These are phyloP conservation scores for Aphrocallistes beatrix DNA, from an alignment of 37 sponge, comb jelly and placozoan genomes.

Conservation along the genomic window DNA sequence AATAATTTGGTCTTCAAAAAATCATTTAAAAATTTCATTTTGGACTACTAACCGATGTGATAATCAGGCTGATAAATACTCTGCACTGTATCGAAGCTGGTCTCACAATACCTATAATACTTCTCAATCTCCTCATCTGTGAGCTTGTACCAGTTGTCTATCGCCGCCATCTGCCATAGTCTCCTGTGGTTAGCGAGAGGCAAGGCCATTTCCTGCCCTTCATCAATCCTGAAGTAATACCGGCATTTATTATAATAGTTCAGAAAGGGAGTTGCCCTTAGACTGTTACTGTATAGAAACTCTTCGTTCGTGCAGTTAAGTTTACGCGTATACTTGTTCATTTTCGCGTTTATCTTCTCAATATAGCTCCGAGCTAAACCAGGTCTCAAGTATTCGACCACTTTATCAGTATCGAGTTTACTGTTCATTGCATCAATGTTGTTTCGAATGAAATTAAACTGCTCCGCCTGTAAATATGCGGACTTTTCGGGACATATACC, in stretches of 20 bases:
- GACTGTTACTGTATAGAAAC: background rate
- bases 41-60: background rate
- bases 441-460: conserved; percentile 54
- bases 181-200: background rate
- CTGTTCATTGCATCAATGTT: conserved; percentile 27
- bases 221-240: background rate
- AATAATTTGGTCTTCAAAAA: background rate
- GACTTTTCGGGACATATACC: conserved; percentile 71
- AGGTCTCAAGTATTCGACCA: background rate
- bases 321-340: background rate
- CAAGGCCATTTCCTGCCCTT: background rate
- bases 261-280: background rate
- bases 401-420: background rate
- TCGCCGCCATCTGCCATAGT: background rate
- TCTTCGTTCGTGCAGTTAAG: background rate
- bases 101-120: background rate
- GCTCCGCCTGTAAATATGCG: conserved; percentile 37
- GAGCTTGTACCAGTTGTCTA: background rate
- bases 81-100: conserved; percentile 2
- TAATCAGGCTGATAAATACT: background rate
- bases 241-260: background rate
- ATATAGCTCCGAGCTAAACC: background rate
- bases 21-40: background rate
- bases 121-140: background rate
- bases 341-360: background rate